Evolutionary conservation across 2,888 invertebrate species (phyloP).

Genomic region (Lasius fuliginosus): DNA sequence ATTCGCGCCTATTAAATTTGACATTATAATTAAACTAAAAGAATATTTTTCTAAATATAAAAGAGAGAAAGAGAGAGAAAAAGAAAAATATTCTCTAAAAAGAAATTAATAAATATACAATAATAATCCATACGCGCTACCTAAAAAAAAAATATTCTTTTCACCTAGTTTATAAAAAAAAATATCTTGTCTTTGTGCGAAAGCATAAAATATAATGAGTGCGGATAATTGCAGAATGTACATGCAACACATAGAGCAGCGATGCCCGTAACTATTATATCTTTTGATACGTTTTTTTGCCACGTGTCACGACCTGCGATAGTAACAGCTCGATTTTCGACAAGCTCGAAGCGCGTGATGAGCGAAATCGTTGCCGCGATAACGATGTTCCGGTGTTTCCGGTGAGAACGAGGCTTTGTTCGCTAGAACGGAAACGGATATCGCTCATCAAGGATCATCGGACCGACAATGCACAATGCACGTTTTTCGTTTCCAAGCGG

Average conservation of each 20-base stretch:
- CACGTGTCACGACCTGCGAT: slow-evolving; percentile 26
- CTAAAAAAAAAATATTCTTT: not conserved
- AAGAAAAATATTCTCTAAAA: not conserved
- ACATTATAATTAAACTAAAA: slow-evolving; percentile 6
- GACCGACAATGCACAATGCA: slow-evolving; percentile 71
- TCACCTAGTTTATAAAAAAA: not conserved
- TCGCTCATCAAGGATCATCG: slow-evolving; percentile 85
- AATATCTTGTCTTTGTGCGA: no score
- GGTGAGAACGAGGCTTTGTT: slow-evolving; percentile 83
- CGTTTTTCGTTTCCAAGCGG: slow-evolving; percentile 69
- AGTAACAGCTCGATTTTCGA: slow-evolving; percentile 36
- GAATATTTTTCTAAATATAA: not conserved
- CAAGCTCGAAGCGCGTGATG: slow-evolving; percentile 33
- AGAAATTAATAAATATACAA: not conserved
- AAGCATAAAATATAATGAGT: not conserved
- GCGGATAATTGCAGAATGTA: slow-evolving; percentile 9
- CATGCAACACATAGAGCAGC: not conserved
- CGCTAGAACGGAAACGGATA: slow-evolving; percentile 84
- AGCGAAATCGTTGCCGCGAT: slow-evolving; percentile 77
- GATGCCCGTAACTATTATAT: slow-evolving; percentile 16
- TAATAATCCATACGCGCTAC: not conserved
- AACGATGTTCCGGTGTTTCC: slow-evolving; percentile 84
- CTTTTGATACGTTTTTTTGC: slow-evolving; percentile 19
- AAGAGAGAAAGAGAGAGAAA: not conserved
- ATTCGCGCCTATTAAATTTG: not conserved